Base-by-base conservation (phyloP, 64 coral and sea anemone genomes). In the Astreopora myriophthalma region DNA sequence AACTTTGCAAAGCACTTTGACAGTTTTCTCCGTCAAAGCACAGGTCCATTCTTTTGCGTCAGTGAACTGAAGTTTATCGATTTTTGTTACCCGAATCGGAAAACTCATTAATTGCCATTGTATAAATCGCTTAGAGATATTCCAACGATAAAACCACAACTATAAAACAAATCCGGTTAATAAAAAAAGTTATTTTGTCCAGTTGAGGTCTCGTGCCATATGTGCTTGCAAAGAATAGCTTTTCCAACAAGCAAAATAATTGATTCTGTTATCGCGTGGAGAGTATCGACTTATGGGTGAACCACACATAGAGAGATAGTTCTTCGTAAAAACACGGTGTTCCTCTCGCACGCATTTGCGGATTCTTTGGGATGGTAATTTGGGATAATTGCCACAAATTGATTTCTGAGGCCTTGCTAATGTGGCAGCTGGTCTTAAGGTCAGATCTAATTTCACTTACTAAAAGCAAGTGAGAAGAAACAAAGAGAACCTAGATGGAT, bases 151-250 rank as follows among this genome's bases (percentile, higher is more conserved):
- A 94, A 83, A 74, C 75, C 86, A 94, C 76, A 87, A 60, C 35
- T 71, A 71, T 79, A 94, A 94, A 94, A 72, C 66, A 80, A 88
- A 88, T 94, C 92, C 92, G 85, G 92, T 89, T 75, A 64, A 89
- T 82, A 79, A 74, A 83, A 81, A 88, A 23, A 64, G 31, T 24
- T 83, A 65, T 64, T 83, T 83, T 24, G 27, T 29, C 26, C 28
- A 73, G 70, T 64, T 64, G 57, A 38, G 30, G 76, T 60, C 65
- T 39, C 79, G 26, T 57, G 33, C 57, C 57, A 83, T 83, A 83
- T 83, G 79, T 38, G 79, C 58, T 83, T 37, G 79, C 34, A 83
- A 83, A 83, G 11, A 37, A 51, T 64, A 23, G 57, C 61, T 64
- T 83, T 64, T 83, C 26, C 16, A 34, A 83, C 35, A 64, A 83